Base-by-base conservation (phyloP, 2,888 invertebrate species). In the Eumerus sabulonum region DNA sequence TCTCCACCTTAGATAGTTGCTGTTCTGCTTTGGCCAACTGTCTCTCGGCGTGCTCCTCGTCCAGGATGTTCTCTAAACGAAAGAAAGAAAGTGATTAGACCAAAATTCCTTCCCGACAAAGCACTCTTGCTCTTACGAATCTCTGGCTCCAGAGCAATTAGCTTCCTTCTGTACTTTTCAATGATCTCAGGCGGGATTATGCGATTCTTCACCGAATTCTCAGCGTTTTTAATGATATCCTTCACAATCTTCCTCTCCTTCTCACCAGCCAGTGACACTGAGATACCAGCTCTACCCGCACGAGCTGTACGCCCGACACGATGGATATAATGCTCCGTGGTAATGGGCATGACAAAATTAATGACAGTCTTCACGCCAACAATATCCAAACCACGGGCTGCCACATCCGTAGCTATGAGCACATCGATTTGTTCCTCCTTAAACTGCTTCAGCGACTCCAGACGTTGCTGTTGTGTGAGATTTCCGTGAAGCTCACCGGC, bases 351-450 rank as follows among this genome's bases (percentile, higher is more conserved):
- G 0, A 96, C 94, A 89, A 97, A 98, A 90, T 99, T 99, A 48
- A 99, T 93, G 4, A 98, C 98, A 12, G 98, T 98, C 90, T 96
- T 96, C 0, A 99, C 98, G 9, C 97, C 98, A n/a, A 95, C 94
- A 83, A 99, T 99, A 90, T 99, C 99, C 50, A 99, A 90, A 85
- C 99, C 90, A 85, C 98, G 91, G 4, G 98, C 96, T 0, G 98
- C 98, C 42, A 98, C 94, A 89, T 98, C 98, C 0, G 98, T 98
- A 0, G 97, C 97, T 54, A 98, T 92, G n/a, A 98, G 90, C n/a
- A 96, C 92, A 86, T 96, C 96, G 2, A 93, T 93, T 85, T 92
- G 92, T 84, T 95, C 95, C 9, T 96, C 94, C 86, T 95, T 96
- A 89, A 98, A 98, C 83, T 94, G 93, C 82, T 94, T 93, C 38